Percentiles rank a stretch among this genome's conserved stretches.
phyloP scores from a whole-genome alignment of 2,113 vertebrate species.

The Scomber colias region DNA sequence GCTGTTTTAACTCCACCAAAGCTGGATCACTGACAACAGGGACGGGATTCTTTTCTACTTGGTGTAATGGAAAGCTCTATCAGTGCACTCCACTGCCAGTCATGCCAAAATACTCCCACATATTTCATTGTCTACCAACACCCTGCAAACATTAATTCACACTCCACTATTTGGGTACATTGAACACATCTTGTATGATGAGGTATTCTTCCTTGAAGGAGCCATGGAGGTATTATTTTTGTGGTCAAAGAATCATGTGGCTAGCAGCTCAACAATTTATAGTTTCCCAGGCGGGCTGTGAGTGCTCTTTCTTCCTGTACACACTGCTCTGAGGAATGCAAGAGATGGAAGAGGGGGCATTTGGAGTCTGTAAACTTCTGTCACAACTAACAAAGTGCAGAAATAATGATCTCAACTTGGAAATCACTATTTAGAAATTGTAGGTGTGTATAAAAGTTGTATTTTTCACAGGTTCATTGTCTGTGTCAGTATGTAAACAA shows the following conservation, averaged over 20 bases:
- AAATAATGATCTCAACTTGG: background rate
- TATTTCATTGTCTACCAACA: constrained; percentile 23
- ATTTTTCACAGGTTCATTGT: constrained; percentile 3
- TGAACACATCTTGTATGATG: constrained; percentile 22
- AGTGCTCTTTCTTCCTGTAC: constrained; percentile 25
- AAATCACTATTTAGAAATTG: constrained; percentile 1
- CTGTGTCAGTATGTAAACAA: constrained; percentile 9
- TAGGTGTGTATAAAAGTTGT: background rate
- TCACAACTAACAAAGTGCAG: constrained; percentile 31
- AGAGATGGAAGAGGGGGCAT: constrained; percentile 35
- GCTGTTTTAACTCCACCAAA: constrained; percentile 65
- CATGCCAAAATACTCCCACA: constrained; percentile 46
- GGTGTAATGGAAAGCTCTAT: constrained; percentile 71
- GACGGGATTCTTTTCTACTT: constrained; percentile 63
- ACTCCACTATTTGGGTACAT: constrained; percentile 1
- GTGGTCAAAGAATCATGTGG: constrained; percentile 18
- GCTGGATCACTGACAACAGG: constrained; percentile 63
- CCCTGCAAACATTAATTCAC: constrained; percentile 29
- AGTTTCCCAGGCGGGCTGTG: constrained; percentile 39
- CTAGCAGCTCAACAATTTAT: constrained; percentile 47
- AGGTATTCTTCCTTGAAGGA: constrained; percentile 15
- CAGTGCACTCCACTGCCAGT: constrained; percentile 33
- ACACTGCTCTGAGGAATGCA: constrained; percentile 58
- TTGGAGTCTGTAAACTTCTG: constrained; percentile 56
- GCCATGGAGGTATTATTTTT: constrained; percentile 3